Conservation (phyloP, 1,140 invertebrate genomes). For the Conus ventricosus region DNA sequence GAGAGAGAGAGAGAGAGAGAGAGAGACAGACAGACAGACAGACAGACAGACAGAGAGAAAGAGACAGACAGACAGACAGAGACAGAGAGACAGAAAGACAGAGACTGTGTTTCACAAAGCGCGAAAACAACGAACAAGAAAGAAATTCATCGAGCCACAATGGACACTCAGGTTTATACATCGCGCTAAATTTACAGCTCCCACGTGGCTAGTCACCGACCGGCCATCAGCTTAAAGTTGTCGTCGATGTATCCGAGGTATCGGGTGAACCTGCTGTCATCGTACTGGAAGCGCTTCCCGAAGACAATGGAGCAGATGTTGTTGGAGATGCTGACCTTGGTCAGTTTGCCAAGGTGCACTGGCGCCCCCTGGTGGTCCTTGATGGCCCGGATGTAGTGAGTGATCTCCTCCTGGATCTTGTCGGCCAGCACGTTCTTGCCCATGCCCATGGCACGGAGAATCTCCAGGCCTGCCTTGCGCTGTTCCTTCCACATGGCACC, state of each 20-base stretch:
- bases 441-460: slow-evolving; percentile 84
- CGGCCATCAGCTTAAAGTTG: neutral
- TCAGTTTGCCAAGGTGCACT: slow-evolving; percentile 21
- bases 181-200: too few relatives aligned
- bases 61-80: neutral
- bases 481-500: slow-evolving; percentile 89
- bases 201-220: neutral
- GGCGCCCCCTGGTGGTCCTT: slow-evolving; percentile 32
- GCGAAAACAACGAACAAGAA: too few relatives aligned
- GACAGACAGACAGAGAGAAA: neutral
- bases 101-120: neutral
- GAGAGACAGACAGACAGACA: too few relatives aligned
- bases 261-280: slow-evolving; percentile 65
- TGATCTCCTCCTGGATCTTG: slow-evolving; percentile 76
- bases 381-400: slow-evolving; percentile 29
- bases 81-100: neutral
- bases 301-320: slow-evolving; percentile 52
- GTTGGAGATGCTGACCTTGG: slow-evolving; percentile 41
- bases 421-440: slow-evolving; percentile 82
- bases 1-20: neutral
- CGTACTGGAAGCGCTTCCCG: slow-evolving; percentile 64
- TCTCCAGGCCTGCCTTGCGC: slow-evolving; percentile 82
- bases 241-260: neutral
- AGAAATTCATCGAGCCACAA: too few relatives aligned
- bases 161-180: too few relatives aligned